phyloP scores from a whole-genome alignment of 2,797 vertebrate species.

The Morelia viridis region DNA sequence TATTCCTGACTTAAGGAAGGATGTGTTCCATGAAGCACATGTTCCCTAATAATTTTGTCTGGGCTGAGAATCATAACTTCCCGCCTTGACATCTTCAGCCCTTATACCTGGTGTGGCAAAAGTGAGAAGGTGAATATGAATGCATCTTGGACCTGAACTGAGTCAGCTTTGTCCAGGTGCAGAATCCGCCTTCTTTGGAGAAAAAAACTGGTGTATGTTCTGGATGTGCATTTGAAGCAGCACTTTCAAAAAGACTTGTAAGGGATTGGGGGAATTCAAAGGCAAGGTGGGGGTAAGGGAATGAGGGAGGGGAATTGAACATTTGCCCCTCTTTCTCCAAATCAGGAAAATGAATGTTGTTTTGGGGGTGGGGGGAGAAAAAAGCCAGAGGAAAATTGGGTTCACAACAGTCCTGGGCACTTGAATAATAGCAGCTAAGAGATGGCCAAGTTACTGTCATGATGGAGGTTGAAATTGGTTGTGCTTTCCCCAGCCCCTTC shows the following conservation, averaged over 20 bases:
- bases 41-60: too few species aligned
- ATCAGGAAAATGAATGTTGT: slow-evolving; percentile 43
- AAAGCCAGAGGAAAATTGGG: slow-evolving; percentile 57
- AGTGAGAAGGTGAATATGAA: neutral
- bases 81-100: neutral
- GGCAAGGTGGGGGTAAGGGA: neutral
- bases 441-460: slow-evolving; percentile 43
- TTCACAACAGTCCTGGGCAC: slow-evolving; percentile 56
- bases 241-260: neutral
- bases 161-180: neutral
- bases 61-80: neutral
- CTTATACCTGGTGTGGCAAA: neutral
- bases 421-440: slow-evolving; percentile 66
- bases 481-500: neutral
- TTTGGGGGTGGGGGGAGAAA: slow-evolving; percentile 30
- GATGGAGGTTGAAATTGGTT: slow-evolving; percentile 59
- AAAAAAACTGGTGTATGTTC: neutral
- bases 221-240: neutral
- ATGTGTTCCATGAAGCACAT: too few species aligned
- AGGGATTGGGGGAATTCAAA: neutral
- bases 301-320: too few species aligned
- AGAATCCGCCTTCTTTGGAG: neutral
- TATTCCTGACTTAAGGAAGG: too few species aligned
- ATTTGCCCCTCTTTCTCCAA: slow-evolving; percentile 34
- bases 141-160: neutral